Evolutionary conservation across 2,888 invertebrate species (phyloP).

Genomic region (Galeruca laticollis): DNA sequence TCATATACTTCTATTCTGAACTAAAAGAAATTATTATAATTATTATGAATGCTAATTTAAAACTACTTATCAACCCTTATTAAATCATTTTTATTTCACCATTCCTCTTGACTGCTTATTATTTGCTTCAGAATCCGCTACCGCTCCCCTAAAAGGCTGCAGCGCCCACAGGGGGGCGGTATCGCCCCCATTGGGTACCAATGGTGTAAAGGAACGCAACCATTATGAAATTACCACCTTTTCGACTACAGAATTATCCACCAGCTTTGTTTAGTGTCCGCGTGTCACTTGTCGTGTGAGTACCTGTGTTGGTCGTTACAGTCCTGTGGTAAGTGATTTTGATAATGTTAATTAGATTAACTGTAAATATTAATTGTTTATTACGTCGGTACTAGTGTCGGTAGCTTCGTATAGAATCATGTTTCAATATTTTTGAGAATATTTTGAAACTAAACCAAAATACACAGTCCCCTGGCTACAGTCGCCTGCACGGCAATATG

Average conservation of each 20-base stretch:
- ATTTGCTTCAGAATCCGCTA: too few relatives aligned
- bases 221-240: neutral
- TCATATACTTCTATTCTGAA: too few relatives aligned
- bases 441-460: neutral
- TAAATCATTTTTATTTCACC: too few relatives aligned
- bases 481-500: neutral
- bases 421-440: neutral
- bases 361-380: neutral
- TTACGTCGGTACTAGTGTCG: neutral
- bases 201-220: neutral
- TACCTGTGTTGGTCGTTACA: neutral
- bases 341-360: neutral
- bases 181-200: too few relatives aligned
- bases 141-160: too few relatives aligned
- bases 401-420: neutral
- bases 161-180: too few relatives aligned
- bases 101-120: too few relatives aligned
- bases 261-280: neutral
- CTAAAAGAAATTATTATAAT: too few relatives aligned
- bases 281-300: too few relatives aligned
- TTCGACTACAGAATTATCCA: neutral
- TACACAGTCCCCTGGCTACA: conserved; percentile 9
- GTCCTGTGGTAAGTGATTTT: neutral
- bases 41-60: too few relatives aligned
- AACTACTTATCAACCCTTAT: too few relatives aligned